Evolutionary conservation across 2,888 invertebrate species (phyloP).

Genomic region (Mechanitis messenoides): DNA sequence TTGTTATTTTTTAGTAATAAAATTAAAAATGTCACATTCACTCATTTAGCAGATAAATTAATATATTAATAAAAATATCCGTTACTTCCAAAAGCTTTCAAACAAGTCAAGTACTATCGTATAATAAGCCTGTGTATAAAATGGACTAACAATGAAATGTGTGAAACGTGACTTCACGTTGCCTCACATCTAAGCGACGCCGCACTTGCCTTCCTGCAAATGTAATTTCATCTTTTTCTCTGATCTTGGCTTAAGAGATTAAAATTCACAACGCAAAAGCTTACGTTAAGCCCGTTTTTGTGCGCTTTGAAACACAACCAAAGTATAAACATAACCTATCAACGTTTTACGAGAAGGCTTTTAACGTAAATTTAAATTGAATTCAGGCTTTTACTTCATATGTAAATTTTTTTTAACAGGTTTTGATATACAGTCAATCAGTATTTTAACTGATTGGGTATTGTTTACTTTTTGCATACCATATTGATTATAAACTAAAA

Average conservation of each 20-base stretch:
- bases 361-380: conserved; percentile 36
- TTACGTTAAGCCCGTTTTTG: conserved; percentile 11
- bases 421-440: conserved; percentile 9
- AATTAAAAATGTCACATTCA: no score
- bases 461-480: no score
- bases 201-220: conserved; percentile 20
- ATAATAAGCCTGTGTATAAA: conserved; percentile 22
- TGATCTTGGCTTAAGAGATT: conserved; percentile 21
- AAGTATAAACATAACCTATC: conserved; percentile 18
- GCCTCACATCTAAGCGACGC: conserved; percentile 12
- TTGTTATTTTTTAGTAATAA: not conserved
- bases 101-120: conserved; percentile 23
- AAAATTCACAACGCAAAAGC: conserved; percentile 22
- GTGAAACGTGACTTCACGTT: conserved; percentile 23
- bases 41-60: no score
- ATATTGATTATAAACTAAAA: no score
- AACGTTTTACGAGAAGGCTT: conserved; percentile 28
- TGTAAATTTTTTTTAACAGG: conserved; percentile 37
- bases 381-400: conserved; percentile 37
- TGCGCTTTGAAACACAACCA: conserved; percentile 6
- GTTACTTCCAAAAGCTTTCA: conserved; percentile 12
- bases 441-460: not conserved
- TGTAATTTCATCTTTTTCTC: conserved; percentile 19
- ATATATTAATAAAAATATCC: conserved; percentile 11
- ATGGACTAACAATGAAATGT: conserved; percentile 24